These are phyloP conservation scores for Agonum fuliginosum DNA, from an alignment of 2,888 invertebrate genomes.

Conservation along the genomic window DNA sequence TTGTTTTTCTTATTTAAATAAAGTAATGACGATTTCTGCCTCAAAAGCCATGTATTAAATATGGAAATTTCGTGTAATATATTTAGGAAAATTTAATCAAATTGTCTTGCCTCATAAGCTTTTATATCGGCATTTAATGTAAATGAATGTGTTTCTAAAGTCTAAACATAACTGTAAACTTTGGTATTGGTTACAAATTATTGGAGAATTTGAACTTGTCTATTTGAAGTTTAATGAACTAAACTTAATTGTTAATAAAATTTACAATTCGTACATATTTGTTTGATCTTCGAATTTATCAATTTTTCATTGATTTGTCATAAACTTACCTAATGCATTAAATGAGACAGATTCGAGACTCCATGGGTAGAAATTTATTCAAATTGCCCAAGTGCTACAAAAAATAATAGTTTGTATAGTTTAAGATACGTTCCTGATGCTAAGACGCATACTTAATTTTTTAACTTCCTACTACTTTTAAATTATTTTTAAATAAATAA, in stretches of 20 bases:
- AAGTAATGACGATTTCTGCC: not conserved
- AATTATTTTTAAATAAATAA: no score
- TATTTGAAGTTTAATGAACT: not conserved
- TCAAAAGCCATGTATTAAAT: not conserved
- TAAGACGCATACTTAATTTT: no score
- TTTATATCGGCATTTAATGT: conserved; percentile 19
- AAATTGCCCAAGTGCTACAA: no score
- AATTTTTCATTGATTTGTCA: no score
- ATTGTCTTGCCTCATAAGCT: conserved; percentile 5
- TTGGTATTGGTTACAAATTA: conserved; percentile 15
- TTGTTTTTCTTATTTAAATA: conserved; percentile 1
- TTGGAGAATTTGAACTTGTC: not conserved
- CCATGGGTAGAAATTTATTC: no score
- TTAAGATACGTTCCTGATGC: no score
- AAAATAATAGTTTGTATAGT: no score
- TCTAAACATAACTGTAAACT: not conserved
- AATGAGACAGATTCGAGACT: no score
- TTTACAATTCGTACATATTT: no score
- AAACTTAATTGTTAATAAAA: not conserved
- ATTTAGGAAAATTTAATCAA: conserved; percentile 2
- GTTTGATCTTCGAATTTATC: no score
- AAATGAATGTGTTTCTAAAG: conserved; percentile 15
- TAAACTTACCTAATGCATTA: no score
- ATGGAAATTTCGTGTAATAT: not conserved
- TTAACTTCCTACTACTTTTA: no score